phyloP scores from a whole-genome alignment of 2,888 invertebrate genomes.

The Tineola bisselliella region DNA sequence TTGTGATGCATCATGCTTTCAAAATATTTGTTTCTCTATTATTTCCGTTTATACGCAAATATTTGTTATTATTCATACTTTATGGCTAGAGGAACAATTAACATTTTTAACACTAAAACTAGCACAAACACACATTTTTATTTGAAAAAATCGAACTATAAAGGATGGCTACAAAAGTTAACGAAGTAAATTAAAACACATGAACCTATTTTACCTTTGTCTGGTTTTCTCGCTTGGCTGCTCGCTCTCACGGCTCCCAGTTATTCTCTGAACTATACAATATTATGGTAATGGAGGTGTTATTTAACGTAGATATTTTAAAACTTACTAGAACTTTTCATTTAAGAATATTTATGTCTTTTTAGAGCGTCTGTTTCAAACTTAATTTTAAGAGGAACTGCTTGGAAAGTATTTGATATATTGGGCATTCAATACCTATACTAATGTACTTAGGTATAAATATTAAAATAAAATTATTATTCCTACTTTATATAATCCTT shows the following conservation, averaged over 20 bases:
- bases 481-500: no score
- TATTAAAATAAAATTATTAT: no score
- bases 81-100: no score
- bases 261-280: constrained; percentile 7
- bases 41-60: background rate
- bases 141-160: background rate
- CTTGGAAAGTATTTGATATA: no score
- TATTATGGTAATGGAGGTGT: constrained; percentile 11
- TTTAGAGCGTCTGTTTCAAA: background rate
- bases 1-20: background rate
- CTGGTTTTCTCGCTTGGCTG: constrained; percentile 11
- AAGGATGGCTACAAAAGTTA: constrained; percentile 1
- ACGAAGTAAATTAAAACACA: constrained; percentile 12
- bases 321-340: constrained; percentile 7
- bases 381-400: background rate
- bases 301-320: background rate
- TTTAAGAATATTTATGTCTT: background rate
- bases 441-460: no score
- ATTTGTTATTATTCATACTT: no score
- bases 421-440: no score
- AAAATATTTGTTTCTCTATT: background rate
- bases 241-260: constrained; percentile 9
- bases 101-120: no score
- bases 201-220: constrained; percentile 12
- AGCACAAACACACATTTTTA: background rate